phyloP scores from a whole-genome alignment of 2,113 vertebrate species.

The Leptocoma aspasia region DNA sequence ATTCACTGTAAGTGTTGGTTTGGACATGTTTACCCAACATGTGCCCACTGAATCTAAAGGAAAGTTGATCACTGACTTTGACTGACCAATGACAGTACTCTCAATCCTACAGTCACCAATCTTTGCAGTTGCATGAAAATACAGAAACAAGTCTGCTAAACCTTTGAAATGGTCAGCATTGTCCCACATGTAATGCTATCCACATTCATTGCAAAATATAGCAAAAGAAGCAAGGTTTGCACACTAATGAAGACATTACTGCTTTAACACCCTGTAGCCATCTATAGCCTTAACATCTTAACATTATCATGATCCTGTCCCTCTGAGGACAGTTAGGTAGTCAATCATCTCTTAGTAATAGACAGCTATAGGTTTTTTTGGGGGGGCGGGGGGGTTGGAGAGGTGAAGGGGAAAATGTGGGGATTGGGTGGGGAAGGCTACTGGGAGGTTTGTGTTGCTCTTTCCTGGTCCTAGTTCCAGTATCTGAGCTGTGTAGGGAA shows the following conservation, averaged over 20 bases:
- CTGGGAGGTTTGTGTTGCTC: neutral
- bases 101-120: neutral
- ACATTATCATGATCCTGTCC: neutral
- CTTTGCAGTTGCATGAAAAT: neutral
- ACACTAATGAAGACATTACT: neutral
- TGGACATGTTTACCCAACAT: neutral
- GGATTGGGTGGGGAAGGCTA: neutral
- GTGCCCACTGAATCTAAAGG: neutral
- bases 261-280: neutral
- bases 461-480: neutral
- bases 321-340: neutral
- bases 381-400: neutral
- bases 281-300: neutral
- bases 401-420: too few relatives aligned
- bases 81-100: neutral
- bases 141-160: neutral
- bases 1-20: neutral
- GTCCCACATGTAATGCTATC: neutral
- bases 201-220: neutral
- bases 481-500: neutral
- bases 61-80: neutral
- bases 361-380: neutral
- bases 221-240: neutral
- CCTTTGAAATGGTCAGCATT: neutral
- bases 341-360: neutral